Evolutionary conservation across 2,113 vertebrate species (phyloP), one percentile per base, ranked within the genome.

Genomic region (Montifringilla adamsi): DNA sequence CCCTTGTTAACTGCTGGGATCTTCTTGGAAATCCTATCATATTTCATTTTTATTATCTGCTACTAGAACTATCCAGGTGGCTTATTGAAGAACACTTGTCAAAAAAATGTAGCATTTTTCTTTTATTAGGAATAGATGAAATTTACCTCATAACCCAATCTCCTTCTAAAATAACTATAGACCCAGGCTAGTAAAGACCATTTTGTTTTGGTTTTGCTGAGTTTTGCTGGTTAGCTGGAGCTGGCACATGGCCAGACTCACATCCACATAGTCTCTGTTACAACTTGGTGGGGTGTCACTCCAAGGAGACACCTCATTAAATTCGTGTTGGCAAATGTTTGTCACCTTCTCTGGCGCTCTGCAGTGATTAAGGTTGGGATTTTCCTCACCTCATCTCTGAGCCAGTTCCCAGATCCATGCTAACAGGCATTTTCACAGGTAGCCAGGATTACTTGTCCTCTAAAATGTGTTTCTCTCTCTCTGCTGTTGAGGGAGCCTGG

Each of bases 31-130:
- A 95, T 96, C 79, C 89, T 74, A 60, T 79, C 66, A 41, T 87
- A 92, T 95, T 95, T 97, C 68, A 93, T 92, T 96, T 97, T 97
- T 97, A 96, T 96, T 96, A 85, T 83, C 87, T 95, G 73, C 92
- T 96, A 92, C 82, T 95, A 88, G 95, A 96, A 92, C 92, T 89
- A 75, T 73, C 35, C 55, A 80, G 82, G 94, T 95, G 93, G 76
- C 62, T 91, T 92, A 91, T 90, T 97, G 95, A 95, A 93, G 63
- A 97, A 91, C 64, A 90, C 33, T 90, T 96, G 93, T 97, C 92
- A 96, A 91, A 96, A 89, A 97, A 96, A 76, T 82, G 91, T 94
- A 88, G 69, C 76, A 58, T 80, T 96, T 55, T 95, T 97, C 85
- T 97, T 96, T 90, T 97, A 95, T 92, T 92, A 74, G 76, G 84